Evolutionary conservation across 2,888 invertebrate genomes (phyloP).

Genomic region (Nomada fabriciana): DNA sequence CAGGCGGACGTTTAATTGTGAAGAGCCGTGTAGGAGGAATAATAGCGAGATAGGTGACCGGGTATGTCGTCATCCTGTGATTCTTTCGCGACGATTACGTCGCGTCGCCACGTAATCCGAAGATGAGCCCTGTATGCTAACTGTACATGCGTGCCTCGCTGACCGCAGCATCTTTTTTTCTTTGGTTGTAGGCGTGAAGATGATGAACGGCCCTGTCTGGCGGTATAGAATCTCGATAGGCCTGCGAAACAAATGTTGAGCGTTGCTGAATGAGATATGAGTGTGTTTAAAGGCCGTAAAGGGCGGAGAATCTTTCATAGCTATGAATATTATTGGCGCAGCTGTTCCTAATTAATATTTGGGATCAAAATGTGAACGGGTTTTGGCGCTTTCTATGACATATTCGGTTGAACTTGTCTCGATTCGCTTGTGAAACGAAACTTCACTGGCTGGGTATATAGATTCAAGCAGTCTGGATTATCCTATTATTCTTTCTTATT

Average conservation of each 20-base stretch:
- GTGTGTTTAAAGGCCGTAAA: not conserved
- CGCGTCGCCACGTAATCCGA: conserved; percentile 53
- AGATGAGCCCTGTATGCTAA: conserved; percentile 32
- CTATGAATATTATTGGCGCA: not conserved
- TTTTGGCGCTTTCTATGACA: no score
- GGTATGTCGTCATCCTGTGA: conserved; percentile 44
- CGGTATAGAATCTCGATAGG: not conserved
- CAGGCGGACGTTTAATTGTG: conserved; percentile 71
- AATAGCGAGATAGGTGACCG: conserved; percentile 58
- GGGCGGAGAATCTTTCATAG: not conserved
- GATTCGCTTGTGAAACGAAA: not conserved
- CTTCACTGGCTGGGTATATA: not conserved
- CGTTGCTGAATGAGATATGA: not conserved
- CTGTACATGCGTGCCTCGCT: not conserved
- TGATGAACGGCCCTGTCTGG: not conserved
- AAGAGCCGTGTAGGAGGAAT: conserved; percentile 64
- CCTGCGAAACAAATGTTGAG: not conserved
- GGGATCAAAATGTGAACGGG: no score
- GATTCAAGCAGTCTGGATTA: conserved; percentile 2
- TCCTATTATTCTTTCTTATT: not conserved
- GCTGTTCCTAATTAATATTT: no score
- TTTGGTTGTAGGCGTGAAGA: not conserved
- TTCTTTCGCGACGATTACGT: conserved; percentile 55
- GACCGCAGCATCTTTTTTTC: not conserved
- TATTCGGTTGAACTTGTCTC: no score